Percentiles rank a stretch among this genome's conserved stretches.
These are phyloP conservation scores for pig (Sus scrofa) DNA, from an alignment of 2,113 vertebrate species.

Conservation along the genomic window DNA sequence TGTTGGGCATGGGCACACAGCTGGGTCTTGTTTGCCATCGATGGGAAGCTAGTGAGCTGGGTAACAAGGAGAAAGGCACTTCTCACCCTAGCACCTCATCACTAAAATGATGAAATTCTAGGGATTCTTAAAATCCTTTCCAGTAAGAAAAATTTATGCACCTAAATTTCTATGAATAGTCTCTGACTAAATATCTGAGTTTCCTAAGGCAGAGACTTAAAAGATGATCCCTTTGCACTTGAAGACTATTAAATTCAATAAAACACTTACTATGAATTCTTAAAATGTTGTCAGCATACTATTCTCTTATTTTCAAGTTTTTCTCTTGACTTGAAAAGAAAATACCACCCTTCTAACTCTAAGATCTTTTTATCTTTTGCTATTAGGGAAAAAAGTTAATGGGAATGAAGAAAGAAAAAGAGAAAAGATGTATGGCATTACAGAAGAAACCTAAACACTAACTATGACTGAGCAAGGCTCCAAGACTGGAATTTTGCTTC, in stretches of 20 bases:
- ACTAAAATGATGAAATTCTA: background rate
- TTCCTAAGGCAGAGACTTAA: background rate
- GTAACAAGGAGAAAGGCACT: background rate
- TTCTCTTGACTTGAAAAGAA: background rate
- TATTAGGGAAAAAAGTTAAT: background rate
- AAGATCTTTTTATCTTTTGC: background rate
- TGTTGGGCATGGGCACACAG: background rate
- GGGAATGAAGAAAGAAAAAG: background rate
- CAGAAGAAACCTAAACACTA: constrained; percentile 1
- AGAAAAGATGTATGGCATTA: background rate
- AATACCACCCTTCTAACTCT: background rate
- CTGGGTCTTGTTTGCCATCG: background rate
- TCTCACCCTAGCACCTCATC: background rate
- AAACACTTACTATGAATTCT: constrained; percentile 7
- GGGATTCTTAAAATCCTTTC: constrained; percentile 7
- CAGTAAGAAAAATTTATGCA: background rate
- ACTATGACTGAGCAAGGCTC: background rate
- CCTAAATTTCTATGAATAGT: background rate
- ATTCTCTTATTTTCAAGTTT: background rate
- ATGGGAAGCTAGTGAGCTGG: background rate
- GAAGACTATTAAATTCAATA: background rate
- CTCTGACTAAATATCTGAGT: background rate
- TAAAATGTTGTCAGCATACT: background rate
- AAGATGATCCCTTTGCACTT: background rate
- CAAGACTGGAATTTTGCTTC: constrained; percentile 16